These are phyloP conservation scores for Xenopus laevis DNA, from an alignment of 2,113 vertebrate genomes.

Conservation along the genomic window DNA sequence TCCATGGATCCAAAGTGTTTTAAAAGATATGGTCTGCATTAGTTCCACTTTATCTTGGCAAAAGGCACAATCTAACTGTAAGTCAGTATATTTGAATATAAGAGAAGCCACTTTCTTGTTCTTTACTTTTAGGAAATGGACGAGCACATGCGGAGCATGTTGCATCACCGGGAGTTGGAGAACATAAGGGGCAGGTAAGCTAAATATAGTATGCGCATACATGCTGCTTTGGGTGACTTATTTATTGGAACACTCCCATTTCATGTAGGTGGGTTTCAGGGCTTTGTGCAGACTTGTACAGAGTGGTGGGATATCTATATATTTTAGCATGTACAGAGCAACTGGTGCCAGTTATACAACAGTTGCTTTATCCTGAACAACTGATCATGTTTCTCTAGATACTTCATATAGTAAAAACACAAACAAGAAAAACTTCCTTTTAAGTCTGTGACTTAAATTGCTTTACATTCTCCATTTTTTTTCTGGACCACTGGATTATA, in stretches of 20 bases:
- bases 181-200: conserved; percentile 90
- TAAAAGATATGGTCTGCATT: too few species aligned
- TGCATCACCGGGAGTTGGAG: conserved; percentile 96
- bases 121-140: conserved; percentile 84
- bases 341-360: not conserved
- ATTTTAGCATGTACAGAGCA: conserved; percentile 11
- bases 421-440: too few species aligned
- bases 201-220: conserved; percentile 46
- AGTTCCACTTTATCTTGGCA: too few species aligned
- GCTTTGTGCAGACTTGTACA: not conserved
- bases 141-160: conserved; percentile 94
- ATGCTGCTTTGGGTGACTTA: not conserved
- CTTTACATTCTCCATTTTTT: too few species aligned
- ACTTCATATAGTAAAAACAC: too few species aligned
- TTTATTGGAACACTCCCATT: not conserved
- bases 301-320: conserved; percentile 19
- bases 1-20: too few species aligned
- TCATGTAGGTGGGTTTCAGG: not conserved
- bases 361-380: not conserved
- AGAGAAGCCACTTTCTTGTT: too few species aligned
- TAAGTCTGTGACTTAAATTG: too few species aligned
- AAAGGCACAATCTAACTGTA: too few species aligned
- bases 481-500: too few species aligned
- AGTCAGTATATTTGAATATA: too few species aligned
- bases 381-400: too few species aligned